Conservation (phyloP, 2,113 vertebrate species). For the Thomomys bottae region DNA sequence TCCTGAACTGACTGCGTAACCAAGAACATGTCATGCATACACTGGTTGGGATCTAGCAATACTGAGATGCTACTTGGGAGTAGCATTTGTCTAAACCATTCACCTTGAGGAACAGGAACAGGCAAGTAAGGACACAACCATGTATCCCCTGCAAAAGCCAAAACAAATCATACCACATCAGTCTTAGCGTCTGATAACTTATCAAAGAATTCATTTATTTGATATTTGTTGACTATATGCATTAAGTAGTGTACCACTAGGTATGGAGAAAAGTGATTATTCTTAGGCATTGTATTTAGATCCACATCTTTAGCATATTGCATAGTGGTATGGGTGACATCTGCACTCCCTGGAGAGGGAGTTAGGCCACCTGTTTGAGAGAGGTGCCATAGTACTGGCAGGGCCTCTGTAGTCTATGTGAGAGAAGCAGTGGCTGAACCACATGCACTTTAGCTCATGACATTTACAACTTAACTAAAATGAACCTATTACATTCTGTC, state of each 20-base stretch:
- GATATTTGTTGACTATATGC: not conserved
- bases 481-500: slow-evolving; percentile 52
- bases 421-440: slow-evolving; percentile 46
- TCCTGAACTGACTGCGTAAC: not conserved
- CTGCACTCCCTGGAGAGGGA: slow-evolving; percentile 19
- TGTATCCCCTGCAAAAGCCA: not conserved
- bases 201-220: slow-evolving; percentile 36
- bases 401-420: not conserved
- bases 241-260: not conserved
- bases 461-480: slow-evolving; percentile 57
- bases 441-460: slow-evolving; percentile 58
- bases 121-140: not conserved
- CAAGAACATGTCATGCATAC: not conserved
- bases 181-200: slow-evolving; percentile 28
- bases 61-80: not conserved
- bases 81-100: not conserved
- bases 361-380: slow-evolving; percentile 62
- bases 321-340: not conserved
- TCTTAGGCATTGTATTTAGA: slow-evolving; percentile 57
- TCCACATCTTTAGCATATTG: slow-evolving; percentile 15
- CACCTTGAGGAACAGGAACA: slow-evolving; percentile 9
- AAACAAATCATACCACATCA: not conserved
- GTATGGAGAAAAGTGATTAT: slow-evolving; percentile 9
- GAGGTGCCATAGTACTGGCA: not conserved
- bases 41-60: not conserved